These are phyloP conservation scores for Matsumyia berberina DNA, from an alignment of 2,888 invertebrate species.

Conservation along the genomic window DNA sequence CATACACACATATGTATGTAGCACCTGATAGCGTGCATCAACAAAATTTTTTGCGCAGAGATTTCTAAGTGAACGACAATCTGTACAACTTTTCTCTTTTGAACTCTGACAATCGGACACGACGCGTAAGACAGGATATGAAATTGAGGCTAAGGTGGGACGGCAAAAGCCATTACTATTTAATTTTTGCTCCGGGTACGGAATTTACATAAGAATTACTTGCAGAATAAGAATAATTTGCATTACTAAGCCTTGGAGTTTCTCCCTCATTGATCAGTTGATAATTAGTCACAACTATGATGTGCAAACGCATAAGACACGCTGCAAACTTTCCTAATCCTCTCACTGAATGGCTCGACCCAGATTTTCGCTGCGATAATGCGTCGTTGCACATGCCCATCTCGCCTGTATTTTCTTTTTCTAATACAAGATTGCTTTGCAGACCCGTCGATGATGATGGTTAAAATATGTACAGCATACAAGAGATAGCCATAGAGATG, in stretches of 20 bases:
- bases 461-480: not conserved
- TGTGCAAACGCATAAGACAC: not conserved
- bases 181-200: too few species aligned
- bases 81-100: too few species aligned
- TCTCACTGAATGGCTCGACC: conserved; percentile 19
- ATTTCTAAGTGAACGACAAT: too few species aligned
- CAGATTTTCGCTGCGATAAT: conserved; percentile 1
- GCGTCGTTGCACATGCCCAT: conserved; percentile 9
- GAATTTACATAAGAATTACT: too few species aligned
- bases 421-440: conserved; percentile 15
- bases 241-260: conserved; percentile 13
- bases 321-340: conserved; percentile 17
- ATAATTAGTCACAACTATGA: conserved; percentile 14
- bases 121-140: too few species aligned
- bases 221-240: too few species aligned
- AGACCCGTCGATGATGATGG: not conserved
- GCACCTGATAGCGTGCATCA: too few species aligned
- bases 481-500: not conserved
- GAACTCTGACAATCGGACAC: too few species aligned
- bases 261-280: conserved; percentile 4
- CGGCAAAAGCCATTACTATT: too few species aligned
- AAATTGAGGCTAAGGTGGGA: too few species aligned
- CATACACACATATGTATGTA: too few species aligned
- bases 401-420: conserved; percentile 33
- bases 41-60: too few species aligned